Evolutionary conservation across 2,797 vertebrate species (phyloP).

Genomic region (Danionella dracula): DNA sequence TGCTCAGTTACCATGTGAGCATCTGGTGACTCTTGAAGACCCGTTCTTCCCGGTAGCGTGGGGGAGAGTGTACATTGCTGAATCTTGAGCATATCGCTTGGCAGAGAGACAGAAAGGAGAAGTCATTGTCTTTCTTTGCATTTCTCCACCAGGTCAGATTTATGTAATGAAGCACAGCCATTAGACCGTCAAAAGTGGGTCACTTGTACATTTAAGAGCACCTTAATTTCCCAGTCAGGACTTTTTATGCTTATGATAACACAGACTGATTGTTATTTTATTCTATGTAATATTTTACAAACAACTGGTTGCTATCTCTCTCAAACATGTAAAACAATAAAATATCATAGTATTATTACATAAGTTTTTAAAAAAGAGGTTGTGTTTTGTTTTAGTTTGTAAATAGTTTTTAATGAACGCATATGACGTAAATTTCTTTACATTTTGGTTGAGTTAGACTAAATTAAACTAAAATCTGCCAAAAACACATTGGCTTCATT

Average conservation of each 20-base stretch:
- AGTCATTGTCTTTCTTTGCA: conserved; percentile 21
- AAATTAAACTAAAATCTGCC: no score
- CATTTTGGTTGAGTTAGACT: no score
- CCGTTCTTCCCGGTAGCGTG: neutral
- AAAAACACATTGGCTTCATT: no score
- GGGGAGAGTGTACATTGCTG: neutral
- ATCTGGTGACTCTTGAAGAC: neutral
- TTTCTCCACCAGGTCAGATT: conserved; percentile 18
- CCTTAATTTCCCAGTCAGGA: neutral
- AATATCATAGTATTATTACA: no score
- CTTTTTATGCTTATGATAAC: neutral
- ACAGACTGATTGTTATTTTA: neutral
- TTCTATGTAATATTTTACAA: neutral
- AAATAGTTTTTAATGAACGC: no score
- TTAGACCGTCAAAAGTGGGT: conserved; percentile 17
- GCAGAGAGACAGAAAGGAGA: neutral
- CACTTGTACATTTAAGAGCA: neutral
- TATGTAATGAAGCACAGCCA: conserved; percentile 16
- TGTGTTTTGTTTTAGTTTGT: no score
- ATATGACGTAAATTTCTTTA: no score
- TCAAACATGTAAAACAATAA: no score
- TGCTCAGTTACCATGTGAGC: neutral
- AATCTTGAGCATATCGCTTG: conserved; percentile 13
- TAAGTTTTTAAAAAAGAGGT: neutral
- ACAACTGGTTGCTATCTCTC: no score